These are phyloP conservation scores for Xenus cinereus DNA, from an alignment of 2,113 vertebrate genomes.

Conservation along the genomic window DNA sequence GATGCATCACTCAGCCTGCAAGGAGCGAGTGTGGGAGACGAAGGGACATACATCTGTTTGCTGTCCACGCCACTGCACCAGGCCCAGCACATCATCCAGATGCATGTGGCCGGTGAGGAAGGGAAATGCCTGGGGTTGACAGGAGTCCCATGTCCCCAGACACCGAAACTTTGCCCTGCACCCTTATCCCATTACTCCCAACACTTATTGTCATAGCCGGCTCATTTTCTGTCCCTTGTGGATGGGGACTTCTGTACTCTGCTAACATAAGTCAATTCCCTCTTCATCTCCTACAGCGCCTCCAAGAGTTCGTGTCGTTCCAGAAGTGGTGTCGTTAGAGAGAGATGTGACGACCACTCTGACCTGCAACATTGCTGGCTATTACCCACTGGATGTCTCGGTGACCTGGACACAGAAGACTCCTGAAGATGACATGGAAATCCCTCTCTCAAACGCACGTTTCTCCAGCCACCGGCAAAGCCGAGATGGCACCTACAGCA, in stretches of 20 bases:
- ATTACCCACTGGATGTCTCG: slow-evolving; percentile 60
- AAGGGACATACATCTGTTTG: slow-evolving; percentile 82
- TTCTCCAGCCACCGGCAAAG: slow-evolving; percentile 82
- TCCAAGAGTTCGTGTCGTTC: neutral
- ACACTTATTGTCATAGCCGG: neutral
- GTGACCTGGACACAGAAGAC: slow-evolving; percentile 59
- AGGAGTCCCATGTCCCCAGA: neutral
- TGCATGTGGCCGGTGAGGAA: slow-evolving; percentile 75
- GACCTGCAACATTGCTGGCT: slow-evolving; percentile 44
- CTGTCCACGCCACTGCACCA: slow-evolving; percentile 65
- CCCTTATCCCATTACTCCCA: neutral
- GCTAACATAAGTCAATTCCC: neutral
- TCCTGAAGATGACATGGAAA: neutral
- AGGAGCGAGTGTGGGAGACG: slow-evolving; percentile 70
- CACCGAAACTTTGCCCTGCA: neutral
- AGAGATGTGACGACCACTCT: neutral
- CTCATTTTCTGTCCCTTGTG: neutral
- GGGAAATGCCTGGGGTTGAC: neutral
- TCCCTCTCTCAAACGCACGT: slow-evolving; percentile 15
- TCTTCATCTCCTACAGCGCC: slow-evolving; percentile 24
- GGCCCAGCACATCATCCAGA: slow-evolving; percentile 78
- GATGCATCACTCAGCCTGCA: slow-evolving; percentile 74
- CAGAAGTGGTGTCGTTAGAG: neutral
- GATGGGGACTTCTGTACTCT: neutral
- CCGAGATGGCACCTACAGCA: slow-evolving; percentile 75